Base-by-base conservation (phyloP, 2,888 invertebrate genomes). In the Auanema freiburgensis region DNA sequence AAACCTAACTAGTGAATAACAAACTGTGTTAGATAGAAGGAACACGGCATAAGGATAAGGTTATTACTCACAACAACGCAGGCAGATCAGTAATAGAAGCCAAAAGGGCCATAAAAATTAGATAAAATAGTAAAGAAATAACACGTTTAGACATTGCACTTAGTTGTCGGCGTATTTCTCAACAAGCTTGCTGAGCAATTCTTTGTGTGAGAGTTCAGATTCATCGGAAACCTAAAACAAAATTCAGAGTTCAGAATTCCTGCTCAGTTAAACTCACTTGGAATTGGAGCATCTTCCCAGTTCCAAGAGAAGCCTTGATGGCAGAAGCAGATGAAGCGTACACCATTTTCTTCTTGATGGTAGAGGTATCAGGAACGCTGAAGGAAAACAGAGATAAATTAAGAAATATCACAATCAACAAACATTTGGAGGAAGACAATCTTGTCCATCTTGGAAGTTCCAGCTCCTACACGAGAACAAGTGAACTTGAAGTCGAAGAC, bases 401-500 rank as follows among this genome's bases (percentile, higher is more conserved):
- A 6, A 49, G 14, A 8, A 2, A 1, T 41, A 11, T 40, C 16
- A 21, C 4, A 51, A 64, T 54, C 12, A 6, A 58, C 78, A 73
- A 66, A 84, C 94, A 94, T 94, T 85, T 92, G 92, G 92, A 96
- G 93, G 85, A 95, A 90, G 89, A 96, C 92, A 81, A 95, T 88
- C 87, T 95, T 95, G 87, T 95, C 93, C 90, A 94, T 94, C 89
- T 93, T 94, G 78, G 88, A 88, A 85, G 93, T 93, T 78, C 93
- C 92, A 83, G 94, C 94, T 85, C 94, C 94, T 87, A 94, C 93
- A 59, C 84, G 80, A 24, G 69, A 74, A 66, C 94, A 93, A 88
- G 92, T 92, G 87, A 95, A 97, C 87, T 95, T 93, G 85, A 96
- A 96, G 87, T 98, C 97, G 86, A 92, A 97, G 16, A 86, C 85